Base-by-base conservation (phyloP, 64 coral and sea anemone species). In the Montipora sp. region DNA sequence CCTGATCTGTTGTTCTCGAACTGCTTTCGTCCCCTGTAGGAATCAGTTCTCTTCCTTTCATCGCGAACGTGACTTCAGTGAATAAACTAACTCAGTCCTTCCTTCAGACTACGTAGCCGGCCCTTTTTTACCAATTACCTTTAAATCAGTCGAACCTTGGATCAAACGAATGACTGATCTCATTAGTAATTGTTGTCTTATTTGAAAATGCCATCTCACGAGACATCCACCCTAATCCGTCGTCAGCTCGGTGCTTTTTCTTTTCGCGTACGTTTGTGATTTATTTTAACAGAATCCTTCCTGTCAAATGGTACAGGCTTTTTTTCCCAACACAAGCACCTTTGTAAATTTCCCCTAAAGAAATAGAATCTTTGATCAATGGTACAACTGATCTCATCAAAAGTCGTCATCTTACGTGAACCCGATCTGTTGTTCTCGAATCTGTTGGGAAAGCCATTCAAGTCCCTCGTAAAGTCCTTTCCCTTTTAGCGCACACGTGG, bases 391-490 rank as follows among this genome's bases (percentile, higher is more conserved):
- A 57, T 19, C 59, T 53, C 44, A 79, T 49, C 75, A 65, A 58
- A 22, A 85, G 3, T 1, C 45, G 83, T 71, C 58, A 23, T 14
- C 14, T 81, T 90, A 90, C 36, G 59, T 76, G 73, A 90, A 73
- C 23, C 49, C 78, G 47, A 90, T 71, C 58, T 90, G 92, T 84
- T 83, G 83, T 47, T 90, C 92, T 90, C 80, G 84, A 60, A 96
- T 99, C 77, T 96, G 94, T 70, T 95, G 73, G 1, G 94, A 93
- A 21, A 99, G 78, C 98, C 98, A 96, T 36, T 99, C 94, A 19
- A 99, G 59, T 2, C 98, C 98, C 73, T 99, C 98, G 55, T 93
- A 99, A 71, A 99, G 91, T 19, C 98, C 98, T 53, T 96, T 92
- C 44, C 92, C 92, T 75, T 99, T 99, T 20, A 96, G 55, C n/a